phyloP scores from a whole-genome alignment of 2,888 invertebrate genomes.

The Leucania comma region DNA sequence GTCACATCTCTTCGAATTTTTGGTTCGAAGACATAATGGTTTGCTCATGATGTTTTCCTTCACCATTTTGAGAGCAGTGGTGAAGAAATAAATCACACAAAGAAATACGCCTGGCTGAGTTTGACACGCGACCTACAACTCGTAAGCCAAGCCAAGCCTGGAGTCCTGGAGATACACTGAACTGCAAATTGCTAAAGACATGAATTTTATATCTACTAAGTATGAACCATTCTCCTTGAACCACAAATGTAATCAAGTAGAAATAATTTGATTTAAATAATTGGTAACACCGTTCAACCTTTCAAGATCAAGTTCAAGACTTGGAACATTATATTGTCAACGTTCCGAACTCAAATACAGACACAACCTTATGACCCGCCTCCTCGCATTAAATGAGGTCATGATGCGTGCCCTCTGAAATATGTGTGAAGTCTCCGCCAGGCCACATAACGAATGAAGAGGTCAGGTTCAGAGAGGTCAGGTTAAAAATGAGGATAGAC shows the following conservation, averaged over 20 bases:
- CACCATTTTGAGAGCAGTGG: no score
- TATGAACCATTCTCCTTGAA: no score
- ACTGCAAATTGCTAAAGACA: no score
- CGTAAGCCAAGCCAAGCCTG: no score
- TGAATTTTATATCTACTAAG: no score
- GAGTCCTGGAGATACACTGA: no score
- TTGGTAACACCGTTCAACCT: neutral
- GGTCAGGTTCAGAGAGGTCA: constrained; percentile 41
- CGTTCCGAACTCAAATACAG: constrained; percentile 27
- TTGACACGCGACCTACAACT: no score
- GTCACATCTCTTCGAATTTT: no score
- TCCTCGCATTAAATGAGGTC: constrained; percentile 34
- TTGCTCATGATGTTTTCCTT: no score
- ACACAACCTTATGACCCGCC: constrained; percentile 8
- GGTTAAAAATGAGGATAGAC: constrained; percentile 36
- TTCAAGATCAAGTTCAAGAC: neutral
- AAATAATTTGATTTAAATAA: neutral
- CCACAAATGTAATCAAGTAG: neutral
- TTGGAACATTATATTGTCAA: neutral
- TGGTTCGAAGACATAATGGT: no score
- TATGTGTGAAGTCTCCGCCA: constrained; percentile 53
- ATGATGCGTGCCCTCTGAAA: constrained; percentile 42
- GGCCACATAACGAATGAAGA: constrained; percentile 50
- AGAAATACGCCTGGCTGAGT: no score
- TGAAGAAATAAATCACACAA: no score